A percentile compares a stretch with the other conserved stretches of the same genome.
Conservation (phyloP, 2,797 vertebrate genomes). For the Poeciliopsis presidionis region DNA sequence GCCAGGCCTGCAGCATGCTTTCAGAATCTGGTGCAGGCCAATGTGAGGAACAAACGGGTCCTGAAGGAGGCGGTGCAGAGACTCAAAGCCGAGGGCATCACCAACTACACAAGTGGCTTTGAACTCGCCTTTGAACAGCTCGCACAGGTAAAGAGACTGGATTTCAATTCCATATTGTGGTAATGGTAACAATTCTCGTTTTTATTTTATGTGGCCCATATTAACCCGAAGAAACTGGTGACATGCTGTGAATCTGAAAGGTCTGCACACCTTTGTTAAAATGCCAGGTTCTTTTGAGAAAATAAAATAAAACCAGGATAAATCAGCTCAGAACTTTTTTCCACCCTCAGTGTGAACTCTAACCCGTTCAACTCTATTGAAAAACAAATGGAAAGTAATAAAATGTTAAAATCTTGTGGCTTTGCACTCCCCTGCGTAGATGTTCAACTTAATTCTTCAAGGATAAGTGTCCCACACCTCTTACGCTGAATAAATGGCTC, state of each 20-base stretch:
- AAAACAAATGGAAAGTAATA: not conserved
- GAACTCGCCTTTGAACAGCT: slow-evolving; percentile 93
- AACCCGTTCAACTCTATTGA: not conserved
- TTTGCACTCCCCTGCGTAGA: not conserved
- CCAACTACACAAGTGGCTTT: slow-evolving; percentile 94
- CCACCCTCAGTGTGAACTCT: not conserved
- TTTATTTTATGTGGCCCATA: not conserved
- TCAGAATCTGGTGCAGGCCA: slow-evolving; percentile 94
- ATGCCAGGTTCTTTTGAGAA: not conserved
- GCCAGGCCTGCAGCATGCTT: slow-evolving; percentile 91
- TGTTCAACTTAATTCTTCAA: not conserved
- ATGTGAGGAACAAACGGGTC: slow-evolving; percentile 95
- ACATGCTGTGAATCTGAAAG: not conserved
- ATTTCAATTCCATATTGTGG: not conserved
- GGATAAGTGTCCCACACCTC: not conserved
- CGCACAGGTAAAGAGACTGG: slow-evolving; percentile 40
- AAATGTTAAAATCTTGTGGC: not conserved
- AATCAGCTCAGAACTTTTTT: not conserved
- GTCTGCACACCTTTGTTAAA: not conserved
- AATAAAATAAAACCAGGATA: not conserved
- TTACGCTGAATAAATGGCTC: not conserved
- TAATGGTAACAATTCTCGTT: not conserved
- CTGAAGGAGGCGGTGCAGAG: slow-evolving; percentile 90
- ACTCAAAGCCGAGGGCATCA: slow-evolving; percentile 93
- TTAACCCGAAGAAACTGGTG: not conserved